Conservation (phyloP, 1,140 invertebrate genomes). For the Harlomillsia oculata region DNA sequence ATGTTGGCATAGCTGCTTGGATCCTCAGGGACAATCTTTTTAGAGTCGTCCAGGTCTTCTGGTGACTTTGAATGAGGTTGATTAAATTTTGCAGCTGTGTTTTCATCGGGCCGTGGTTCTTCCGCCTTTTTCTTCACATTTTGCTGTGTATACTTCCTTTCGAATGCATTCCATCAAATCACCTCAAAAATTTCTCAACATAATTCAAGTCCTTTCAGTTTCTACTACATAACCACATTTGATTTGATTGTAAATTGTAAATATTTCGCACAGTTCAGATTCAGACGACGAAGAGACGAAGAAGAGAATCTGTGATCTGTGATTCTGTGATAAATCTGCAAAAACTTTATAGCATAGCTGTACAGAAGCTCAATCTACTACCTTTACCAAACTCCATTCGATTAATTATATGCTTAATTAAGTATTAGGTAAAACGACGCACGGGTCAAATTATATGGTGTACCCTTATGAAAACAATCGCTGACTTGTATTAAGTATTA, state of each 20-base stretch:
- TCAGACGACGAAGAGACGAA: background rate
- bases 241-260: background rate
- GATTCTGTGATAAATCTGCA: too few relatives aligned
- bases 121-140: background rate
- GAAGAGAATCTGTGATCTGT: background rate
- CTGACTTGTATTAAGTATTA: too few relatives aligned
- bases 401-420: too few relatives aligned
- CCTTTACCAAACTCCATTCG: too few relatives aligned
- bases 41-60: background rate
- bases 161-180: background rate
- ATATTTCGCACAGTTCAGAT: background rate
- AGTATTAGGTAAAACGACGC: too few relatives aligned
- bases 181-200: background rate
- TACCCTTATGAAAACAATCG: too few relatives aligned
- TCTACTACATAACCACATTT: background rate
- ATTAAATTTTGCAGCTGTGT: constrained; percentile 20
- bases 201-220: background rate
- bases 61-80: constrained; percentile 2
- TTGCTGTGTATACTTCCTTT: background rate
- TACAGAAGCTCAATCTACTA: background rate
- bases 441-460: too few relatives aligned
- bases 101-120: constrained; percentile 23
- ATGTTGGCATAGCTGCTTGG: constrained; percentile 33
- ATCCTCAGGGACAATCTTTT: background rate
- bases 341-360: background rate